phyloP scores from a whole-genome alignment of 2,113 vertebrate species.

The Oryctolagus cuniculus region mOryCun1.1 NC_091453.1:108946501-108947000 shows the following conservation, averaged over 20 bases:
- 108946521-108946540: not conserved
- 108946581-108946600: not conserved
- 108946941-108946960: slow-evolving; percentile 29
- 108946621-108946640: slow-evolving; percentile 5
- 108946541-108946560: not conserved
- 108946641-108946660: not conserved
- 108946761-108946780: slow-evolving; percentile 43
- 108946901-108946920: slow-evolving; percentile 37
- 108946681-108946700: not conserved
- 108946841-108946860: slow-evolving; percentile 36
- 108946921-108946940: slow-evolving; percentile 31
- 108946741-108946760: not conserved
- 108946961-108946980: slow-evolving; percentile 3
- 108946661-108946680: slow-evolving; percentile 30
- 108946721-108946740: slow-evolving; percentile 51
- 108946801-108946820: slow-evolving; percentile 62
- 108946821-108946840: not conserved
- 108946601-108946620: not conserved
- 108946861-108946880: slow-evolving; percentile 52
- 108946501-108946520: not conserved
- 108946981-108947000: not conserved
- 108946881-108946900: slow-evolving; percentile 52
- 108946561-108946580: not conserved
- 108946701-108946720: slow-evolving; percentile 26
- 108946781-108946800: slow-evolving; percentile 57